Base-by-base conservation (phyloP, 2,113 vertebrate species). In the Mus spicilegus region DNA sequence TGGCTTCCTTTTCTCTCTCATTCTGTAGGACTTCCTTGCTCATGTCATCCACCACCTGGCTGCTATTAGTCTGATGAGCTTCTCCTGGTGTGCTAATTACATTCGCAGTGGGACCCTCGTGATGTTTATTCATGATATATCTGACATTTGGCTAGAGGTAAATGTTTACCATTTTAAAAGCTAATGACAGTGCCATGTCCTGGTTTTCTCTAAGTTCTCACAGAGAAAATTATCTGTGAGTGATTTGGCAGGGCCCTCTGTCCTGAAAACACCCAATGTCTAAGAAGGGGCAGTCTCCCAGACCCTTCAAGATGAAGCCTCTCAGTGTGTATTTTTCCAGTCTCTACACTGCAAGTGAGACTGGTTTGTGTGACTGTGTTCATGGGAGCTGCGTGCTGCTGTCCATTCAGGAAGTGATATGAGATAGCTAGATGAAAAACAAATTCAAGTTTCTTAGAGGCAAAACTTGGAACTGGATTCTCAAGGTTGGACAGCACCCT, bases 91-190 rank as follows among this genome's bases (percentile, higher is more conserved):
- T 54, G 99, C 96, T 93, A 99, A 99, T 98, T 99, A 99, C 20
- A 98, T 99, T 85, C 99, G 99, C 13, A 82, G 99, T 0, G 99
- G 99, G 54, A 99, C 99, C 0, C 97, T 99, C 80, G 99, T 99
- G 95, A 99, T 99, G 84, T 96, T 99, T 0, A 98, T 99, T 82
- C 99, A 99, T 0, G 99, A 99, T 46, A 98, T 98, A 73, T 99
- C 99, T 0, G 99, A 99, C 94, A 98, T 99, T 90, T 98, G 99
- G 95, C 98, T 99, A 5, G 99, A 99, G 99, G 99, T 99, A 98
- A 96, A 70, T 0, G 1, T 87, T 90, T 56, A 26, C 72, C 46
- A 16, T 88, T 81, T 70, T 94, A 42, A 84, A 84, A 84, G 5
- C 22, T 54, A 65, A 39, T 54, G 63, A 63, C n/a, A 76, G 26